Percentiles rank a stretch among this genome's conserved stretches.
Conservation (phyloP, 2,113 vertebrate genomes). For the Spermophilus dauricus region DNA sequence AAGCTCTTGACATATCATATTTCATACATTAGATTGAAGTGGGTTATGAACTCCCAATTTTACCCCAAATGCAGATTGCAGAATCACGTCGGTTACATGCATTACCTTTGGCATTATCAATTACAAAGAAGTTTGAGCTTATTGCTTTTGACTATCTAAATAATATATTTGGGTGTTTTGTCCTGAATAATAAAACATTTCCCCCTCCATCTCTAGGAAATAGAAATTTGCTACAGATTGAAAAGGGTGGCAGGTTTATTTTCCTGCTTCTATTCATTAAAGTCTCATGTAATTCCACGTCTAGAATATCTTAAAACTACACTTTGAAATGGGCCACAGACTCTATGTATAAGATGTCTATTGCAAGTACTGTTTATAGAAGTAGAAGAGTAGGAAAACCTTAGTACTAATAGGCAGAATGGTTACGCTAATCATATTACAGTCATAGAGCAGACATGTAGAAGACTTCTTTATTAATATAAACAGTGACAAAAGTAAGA, state of each 20-base stretch:
- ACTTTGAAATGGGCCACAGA: not conserved
- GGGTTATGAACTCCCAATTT: too few relatives aligned
- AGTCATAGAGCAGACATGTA: not conserved
- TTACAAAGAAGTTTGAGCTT: not conserved
- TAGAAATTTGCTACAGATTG: conserved; percentile 33
- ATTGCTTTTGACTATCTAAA: not conserved
- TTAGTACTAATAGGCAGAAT: not conserved
- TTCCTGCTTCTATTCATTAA: conserved; percentile 37
- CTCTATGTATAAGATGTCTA: not conserved
- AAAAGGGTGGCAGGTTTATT: not conserved
- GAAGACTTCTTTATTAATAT: not conserved
- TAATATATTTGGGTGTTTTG: not conserved
- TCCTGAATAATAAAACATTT: conserved; percentile 25
- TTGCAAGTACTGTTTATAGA: not conserved
- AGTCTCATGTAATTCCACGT: conserved; percentile 7
- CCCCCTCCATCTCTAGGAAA: not conserved
- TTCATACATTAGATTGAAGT: too few relatives aligned
- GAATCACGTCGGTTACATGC: too few relatives aligned
- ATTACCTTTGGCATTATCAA: not conserved
- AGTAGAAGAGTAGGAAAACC: not conserved
- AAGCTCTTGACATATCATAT: too few relatives aligned
- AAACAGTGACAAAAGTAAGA: conserved; percentile 18
- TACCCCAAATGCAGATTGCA: too few relatives aligned
- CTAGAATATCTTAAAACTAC: not conserved
- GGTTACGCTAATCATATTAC: not conserved